These are phyloP conservation scores for Pluvianellus socialis DNA, from an alignment of 2,113 vertebrate genomes.

Conservation along the genomic window DNA sequence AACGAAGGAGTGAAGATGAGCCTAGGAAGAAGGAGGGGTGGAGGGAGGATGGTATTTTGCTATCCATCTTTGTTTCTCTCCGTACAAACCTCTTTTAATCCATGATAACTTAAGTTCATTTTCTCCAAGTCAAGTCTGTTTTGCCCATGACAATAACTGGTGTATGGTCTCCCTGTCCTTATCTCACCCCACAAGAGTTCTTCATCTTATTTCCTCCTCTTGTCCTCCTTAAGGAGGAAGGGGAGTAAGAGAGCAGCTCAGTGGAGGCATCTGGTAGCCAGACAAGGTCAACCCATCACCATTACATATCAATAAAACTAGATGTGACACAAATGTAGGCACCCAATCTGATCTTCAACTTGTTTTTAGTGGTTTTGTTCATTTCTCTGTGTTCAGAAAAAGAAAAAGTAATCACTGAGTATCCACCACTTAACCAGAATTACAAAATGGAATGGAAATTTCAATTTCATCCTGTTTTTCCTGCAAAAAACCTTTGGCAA, in stretches of 20 bases:
- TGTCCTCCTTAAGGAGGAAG: accelerated
- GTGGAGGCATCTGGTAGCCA: accelerated
- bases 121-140: neutral
- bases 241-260: accelerated
- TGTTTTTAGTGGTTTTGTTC: neutral
- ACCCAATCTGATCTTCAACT: neutral
- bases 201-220: neutral
- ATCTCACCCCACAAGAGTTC: neutral
- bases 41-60: neutral
- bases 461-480: neutral
- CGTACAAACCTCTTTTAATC: neutral
- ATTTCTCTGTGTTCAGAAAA: neutral
- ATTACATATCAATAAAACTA: neutral
- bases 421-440: neutral
- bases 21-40: neutral
- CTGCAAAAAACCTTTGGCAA: neutral
- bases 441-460: neutral
- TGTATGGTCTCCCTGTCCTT: neutral
- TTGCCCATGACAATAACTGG: neutral
- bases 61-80: neutral
- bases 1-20: neutral
- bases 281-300: neutral
- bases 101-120: neutral
- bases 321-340: neutral
- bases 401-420: neutral